Evolutionary conservation across 2,888 invertebrate genomes (phyloP).

Genomic region (Agonopterix heracliana): DNA sequence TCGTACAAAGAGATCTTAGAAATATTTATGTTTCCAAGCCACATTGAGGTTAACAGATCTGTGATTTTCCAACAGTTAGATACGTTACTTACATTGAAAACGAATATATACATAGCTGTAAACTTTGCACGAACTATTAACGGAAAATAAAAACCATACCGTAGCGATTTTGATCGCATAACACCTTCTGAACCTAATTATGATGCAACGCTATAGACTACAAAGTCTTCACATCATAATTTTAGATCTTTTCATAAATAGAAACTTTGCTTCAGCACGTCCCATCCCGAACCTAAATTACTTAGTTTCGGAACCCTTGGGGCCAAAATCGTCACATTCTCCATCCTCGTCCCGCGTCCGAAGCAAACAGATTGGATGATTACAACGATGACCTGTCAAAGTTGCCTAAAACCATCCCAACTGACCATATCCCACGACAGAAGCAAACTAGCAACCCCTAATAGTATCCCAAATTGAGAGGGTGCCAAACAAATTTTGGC

Average conservation of each 20-base stretch:
- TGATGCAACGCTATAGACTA: too few species aligned
- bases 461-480: constrained; percentile 25
- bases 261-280: too few species aligned
- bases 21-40: constrained; percentile 46
- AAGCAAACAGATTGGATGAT: too few species aligned
- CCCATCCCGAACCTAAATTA: too few species aligned
- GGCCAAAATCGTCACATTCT: too few species aligned
- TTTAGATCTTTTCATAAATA: too few species aligned
- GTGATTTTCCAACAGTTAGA: constrained; percentile 38
- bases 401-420: constrained; percentile 11
- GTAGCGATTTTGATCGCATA: too few species aligned
- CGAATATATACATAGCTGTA: constrained; percentile 25
- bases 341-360: too few species aligned
- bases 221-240: too few species aligned
- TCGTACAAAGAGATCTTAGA: constrained; percentile 46
- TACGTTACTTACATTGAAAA: constrained; percentile 27
- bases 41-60: constrained; percentile 50
- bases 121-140: neutral
- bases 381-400: constrained; percentile 10
- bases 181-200: too few species aligned
- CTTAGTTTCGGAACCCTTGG: too few species aligned
- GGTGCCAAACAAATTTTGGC: constrained; percentile 40
- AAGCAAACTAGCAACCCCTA: constrained; percentile 11
- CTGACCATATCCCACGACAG: constrained; percentile 17
- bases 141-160: too few species aligned